Evolutionary conservation across 2,113 vertebrate genomes (phyloP).

Genomic region (Choloepus hoffmanni): DNA sequence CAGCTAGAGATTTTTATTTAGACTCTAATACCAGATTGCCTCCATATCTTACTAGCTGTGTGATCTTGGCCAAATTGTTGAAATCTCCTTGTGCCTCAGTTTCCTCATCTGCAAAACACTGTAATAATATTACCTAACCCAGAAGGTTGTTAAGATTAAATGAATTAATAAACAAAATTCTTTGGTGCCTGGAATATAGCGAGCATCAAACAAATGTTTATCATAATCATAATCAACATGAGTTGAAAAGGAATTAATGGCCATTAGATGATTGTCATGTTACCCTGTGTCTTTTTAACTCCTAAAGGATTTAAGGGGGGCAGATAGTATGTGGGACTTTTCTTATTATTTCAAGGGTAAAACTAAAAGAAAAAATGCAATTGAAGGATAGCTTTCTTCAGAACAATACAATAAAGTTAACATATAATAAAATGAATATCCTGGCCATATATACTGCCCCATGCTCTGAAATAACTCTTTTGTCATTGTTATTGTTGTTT

Average conservation of each 20-base stretch:
- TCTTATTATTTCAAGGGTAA: constrained; percentile 25
- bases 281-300: not conserved
- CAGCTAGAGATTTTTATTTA: not conserved
- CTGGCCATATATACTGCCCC: not conserved
- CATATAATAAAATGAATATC: not conserved
- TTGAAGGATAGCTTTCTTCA: not conserved
- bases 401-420: not conserved
- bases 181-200: not conserved
- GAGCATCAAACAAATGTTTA: not conserved
- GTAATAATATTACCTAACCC: not conserved
- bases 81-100: not conserved
- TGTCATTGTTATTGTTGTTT: not conserved
- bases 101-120: not conserved
- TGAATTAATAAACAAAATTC: not conserved
- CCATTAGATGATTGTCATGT: not conserved
- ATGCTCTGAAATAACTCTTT: not conserved
- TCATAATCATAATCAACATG: not conserved
- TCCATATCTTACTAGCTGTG: not conserved
- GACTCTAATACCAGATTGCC: not conserved
- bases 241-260: not conserved
- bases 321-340: not conserved
- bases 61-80: not conserved
- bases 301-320: not conserved
- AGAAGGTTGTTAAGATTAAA: not conserved
- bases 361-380: constrained; percentile 13